Conservation (phyloP, 2,888 invertebrate species). For the Caenorhabditis japonica region DNA sequence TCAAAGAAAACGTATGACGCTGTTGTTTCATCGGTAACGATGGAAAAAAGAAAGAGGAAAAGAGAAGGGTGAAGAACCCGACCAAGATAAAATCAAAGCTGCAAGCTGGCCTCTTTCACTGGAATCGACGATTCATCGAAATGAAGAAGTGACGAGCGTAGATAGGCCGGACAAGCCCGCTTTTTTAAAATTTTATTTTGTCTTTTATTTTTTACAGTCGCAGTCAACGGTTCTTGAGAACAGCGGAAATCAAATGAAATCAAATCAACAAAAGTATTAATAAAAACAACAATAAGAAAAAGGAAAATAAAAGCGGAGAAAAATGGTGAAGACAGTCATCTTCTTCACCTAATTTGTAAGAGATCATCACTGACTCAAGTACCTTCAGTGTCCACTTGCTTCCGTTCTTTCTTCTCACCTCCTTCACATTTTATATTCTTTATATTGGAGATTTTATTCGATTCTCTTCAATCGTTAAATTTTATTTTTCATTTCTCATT, state of each 20-base stretch:
- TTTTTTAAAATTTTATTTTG: no score
- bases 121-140: constrained; percentile 47
- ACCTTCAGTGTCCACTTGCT: constrained; percentile 4
- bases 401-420: background rate
- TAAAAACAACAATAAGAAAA: constrained; percentile 25
- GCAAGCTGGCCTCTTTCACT: constrained; percentile 55
- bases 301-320: no score
- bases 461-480: no score
- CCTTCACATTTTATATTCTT: background rate
- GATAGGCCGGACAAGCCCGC: constrained; percentile 5
- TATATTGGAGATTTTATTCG: no score
- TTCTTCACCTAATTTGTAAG: constrained; percentile 20
- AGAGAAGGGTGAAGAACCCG: constrained; percentile 47
- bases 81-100: constrained; percentile 58
- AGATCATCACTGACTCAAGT: constrained; percentile 21
- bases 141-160: constrained; percentile 1
- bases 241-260: no score
- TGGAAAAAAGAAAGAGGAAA: constrained; percentile 12
- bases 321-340: background rate
- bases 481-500: background rate
- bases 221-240: no score
- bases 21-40: constrained; percentile 42
- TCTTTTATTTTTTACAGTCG: no score
- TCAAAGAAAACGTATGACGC: constrained; percentile 41
- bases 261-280: no score